Evolutionary conservation across 1,140 invertebrate genomes (phyloP), one percentile per base, ranked within the genome.

Genomic region (Popillia japonica): DNA sequence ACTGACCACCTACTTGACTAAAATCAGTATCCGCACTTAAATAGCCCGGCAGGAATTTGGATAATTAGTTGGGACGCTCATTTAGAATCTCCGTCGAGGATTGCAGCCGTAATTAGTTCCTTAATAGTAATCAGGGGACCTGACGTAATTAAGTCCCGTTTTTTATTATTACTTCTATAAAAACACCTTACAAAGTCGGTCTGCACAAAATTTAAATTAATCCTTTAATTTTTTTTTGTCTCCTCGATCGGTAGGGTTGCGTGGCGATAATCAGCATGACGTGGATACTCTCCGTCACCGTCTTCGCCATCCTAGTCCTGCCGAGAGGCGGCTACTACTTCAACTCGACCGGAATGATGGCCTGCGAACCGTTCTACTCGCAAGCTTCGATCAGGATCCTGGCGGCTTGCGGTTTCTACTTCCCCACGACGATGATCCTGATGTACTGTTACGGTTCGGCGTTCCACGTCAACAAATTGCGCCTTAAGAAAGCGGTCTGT

Each of bases 401-500:
- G 79, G 92, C 94, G 42, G 95, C 94, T 80, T 96, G 94, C 85
- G 92, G 93, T 78, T 94, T 95, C 86, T 96, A 96, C 86, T 95
- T 83, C 27, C 94, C 94, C 17, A 95, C 94, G 17, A 96, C 94
- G 23, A 96, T 96, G 94, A 92, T 94, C 55, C 88, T 96, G 80
- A 96, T 96, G 94, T 96, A 96, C 86, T 95, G 94, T 86, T 96
- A 96, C 85, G 94, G 94, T 17, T 95, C 94, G 11, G 94, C 94
- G 41, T 95, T 96, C 85, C 94, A 96, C 86, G 93, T 94, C 83
- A 94, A 94, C 87, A 94, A 94, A 87, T 90, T 93, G 41, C 90
- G 93, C 76, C 87, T 92, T 77, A 86, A 87, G 78, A 87, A 87
- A 73, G 86, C 88, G 75, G 88, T 87, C 77, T 87, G 86, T 79